These are phyloP conservation scores for Puntigrus tetrazona DNA, from an alignment of 2,113 vertebrate genomes.

Conservation along the genomic window DNA sequence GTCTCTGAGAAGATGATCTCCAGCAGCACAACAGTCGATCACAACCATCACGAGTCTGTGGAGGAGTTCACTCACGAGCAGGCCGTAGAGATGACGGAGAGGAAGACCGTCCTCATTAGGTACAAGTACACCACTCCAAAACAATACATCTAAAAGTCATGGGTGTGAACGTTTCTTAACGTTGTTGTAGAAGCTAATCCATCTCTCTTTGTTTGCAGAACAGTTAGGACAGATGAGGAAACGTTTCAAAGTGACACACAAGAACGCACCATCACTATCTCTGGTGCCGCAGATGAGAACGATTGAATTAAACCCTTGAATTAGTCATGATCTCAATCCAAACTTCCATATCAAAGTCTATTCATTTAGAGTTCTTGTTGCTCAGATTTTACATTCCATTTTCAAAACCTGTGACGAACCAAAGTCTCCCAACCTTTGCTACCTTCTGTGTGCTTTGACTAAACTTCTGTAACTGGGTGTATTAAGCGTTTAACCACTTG, in stretches of 20 bases:
- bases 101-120: conserved; percentile 76
- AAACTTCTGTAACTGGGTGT: conserved; percentile 32
- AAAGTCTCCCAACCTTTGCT: background rate
- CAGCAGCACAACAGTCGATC: background rate
- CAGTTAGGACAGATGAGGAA: conserved; percentile 72
- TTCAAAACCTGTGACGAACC: too few relatives aligned
- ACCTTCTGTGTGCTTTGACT: conserved; percentile 17
- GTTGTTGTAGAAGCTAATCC: conserved; percentile 23
- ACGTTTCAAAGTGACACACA: conserved; percentile 68
- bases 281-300: conserved; percentile 74
- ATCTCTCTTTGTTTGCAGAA: conserved; percentile 56
- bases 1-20: conserved; percentile 11
- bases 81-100: conserved; percentile 69
- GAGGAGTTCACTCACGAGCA: conserved; percentile 62
- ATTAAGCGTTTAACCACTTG: conserved; percentile 32
- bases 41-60: conserved; percentile 22
- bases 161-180: background rate
- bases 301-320: conserved; percentile 64
- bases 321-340: background rate
- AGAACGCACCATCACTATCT: conserved; percentile 72
- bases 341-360: background rate
- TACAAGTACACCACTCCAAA: conserved; percentile 50
- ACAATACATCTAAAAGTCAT: conserved; percentile 8
- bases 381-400: too few relatives aligned
- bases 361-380: too few relatives aligned